A percentile compares a stretch with the other conserved stretches of the same genome.
Conservation (phyloP, 2,797 vertebrate genomes). For the Perodicticus potto region DNA sequence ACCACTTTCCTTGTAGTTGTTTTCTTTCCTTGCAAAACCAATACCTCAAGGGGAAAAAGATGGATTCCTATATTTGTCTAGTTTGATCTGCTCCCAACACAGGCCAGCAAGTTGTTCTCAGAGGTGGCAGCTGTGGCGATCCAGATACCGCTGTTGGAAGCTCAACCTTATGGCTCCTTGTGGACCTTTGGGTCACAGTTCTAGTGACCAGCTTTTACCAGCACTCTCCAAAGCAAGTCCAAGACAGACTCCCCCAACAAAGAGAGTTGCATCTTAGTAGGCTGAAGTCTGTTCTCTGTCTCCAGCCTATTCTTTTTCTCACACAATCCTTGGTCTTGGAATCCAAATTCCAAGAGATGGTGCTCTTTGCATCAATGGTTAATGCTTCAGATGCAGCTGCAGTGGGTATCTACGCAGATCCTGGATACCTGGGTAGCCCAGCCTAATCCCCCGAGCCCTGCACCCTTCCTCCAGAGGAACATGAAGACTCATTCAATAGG, state of each 20-base stretch:
- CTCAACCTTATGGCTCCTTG: neutral
- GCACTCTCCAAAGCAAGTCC: neutral
- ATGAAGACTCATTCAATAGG: neutral
- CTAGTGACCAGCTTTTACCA: neutral
- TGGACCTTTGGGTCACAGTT: neutral
- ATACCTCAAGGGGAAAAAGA: neutral
- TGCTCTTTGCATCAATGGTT: neutral
- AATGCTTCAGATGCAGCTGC: neutral
- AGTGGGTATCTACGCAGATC: neutral
- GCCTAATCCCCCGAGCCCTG: neutral
- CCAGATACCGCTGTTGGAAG: neutral
- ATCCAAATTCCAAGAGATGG: neutral
- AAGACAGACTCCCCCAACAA: neutral
- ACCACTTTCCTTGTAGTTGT: neutral
- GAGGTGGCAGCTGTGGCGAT: neutral
- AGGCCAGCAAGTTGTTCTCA: neutral
- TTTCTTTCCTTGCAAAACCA: neutral
- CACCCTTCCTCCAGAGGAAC: neutral
- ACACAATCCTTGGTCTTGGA: accelerated
- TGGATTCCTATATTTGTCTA: neutral
- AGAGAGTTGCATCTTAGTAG: neutral
- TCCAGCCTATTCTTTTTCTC: neutral
- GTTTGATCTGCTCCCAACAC: neutral
- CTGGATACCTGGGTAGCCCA: neutral
- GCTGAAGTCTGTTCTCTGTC: neutral